Conservation (phyloP, 2,888 invertebrate species). For the Zhengitettix transpicula region DNA sequence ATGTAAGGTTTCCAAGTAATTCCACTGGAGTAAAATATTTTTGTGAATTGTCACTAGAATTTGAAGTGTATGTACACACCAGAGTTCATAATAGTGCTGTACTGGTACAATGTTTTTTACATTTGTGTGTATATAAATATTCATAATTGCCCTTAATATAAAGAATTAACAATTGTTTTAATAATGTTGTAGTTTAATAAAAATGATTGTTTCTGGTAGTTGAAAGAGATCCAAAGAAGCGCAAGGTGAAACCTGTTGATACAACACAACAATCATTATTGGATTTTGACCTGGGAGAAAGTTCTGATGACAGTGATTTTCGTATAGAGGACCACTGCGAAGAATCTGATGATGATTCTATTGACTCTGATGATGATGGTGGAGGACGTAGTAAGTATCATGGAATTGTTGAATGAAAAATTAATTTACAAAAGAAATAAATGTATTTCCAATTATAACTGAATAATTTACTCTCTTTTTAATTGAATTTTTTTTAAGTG, state of each 20-base stretch:
- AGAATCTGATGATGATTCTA: slow-evolving; percentile 61
- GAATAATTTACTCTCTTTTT: too few species aligned
- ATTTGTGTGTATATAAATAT: not conserved
- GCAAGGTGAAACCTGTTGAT: slow-evolving; percentile 64
- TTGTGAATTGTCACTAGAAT: too few species aligned
- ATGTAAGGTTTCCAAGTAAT: too few species aligned
- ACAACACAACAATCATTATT: slow-evolving; percentile 51
- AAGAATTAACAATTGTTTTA: not conserved
- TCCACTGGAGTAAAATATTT: too few species aligned
- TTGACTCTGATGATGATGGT: slow-evolving; percentile 48
- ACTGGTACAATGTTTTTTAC: not conserved
- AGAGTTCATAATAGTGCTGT: too few species aligned
- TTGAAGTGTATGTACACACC: too few species aligned
- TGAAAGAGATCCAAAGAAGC: slow-evolving; percentile 60
- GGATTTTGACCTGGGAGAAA: slow-evolving; percentile 75
- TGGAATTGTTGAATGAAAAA: too few species aligned
- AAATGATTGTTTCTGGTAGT: slow-evolving; percentile 18
- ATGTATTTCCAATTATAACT: too few species aligned
- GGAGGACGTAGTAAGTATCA: not conserved
- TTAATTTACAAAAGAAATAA: too few species aligned
- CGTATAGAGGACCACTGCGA: slow-evolving; percentile 71
- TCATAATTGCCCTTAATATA: not conserved
- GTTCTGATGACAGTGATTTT: slow-evolving; percentile 90
- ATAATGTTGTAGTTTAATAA: not conserved
- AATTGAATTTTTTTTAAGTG: too few species aligned